Conservation (phyloP, 2,113 vertebrate species). For the Nanorana parkeri region DNA sequence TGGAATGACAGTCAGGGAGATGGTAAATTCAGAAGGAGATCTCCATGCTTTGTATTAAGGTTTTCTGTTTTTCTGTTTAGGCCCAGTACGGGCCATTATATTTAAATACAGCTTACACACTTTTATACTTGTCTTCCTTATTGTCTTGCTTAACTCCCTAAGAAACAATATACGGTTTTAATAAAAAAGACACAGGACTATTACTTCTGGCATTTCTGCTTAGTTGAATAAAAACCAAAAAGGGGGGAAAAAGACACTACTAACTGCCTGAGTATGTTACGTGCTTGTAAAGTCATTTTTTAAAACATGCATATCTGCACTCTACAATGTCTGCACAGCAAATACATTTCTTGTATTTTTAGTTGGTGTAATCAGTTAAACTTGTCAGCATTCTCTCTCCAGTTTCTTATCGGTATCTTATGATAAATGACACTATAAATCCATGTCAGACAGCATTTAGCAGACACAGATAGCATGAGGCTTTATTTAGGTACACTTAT, state of each 20-base stretch:
- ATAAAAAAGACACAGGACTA: constrained; percentile 26
- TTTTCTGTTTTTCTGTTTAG: too few relatives aligned
- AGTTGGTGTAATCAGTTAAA: constrained; percentile 68
- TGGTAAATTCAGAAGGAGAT: too few relatives aligned
- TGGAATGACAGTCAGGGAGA: too few relatives aligned
- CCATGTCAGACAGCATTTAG: constrained; percentile 63
- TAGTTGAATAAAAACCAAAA: constrained; percentile 2
- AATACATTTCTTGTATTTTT: constrained; percentile 68
- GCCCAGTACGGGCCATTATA: not conserved
- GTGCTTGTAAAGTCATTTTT: constrained; percentile 60
- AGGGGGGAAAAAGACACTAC: not conserved
- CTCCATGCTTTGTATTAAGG: too few relatives aligned
- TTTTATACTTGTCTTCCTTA: not conserved
- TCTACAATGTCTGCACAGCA: constrained; percentile 51
- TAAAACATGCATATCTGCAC: constrained; percentile 49
- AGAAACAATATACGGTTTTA: constrained; percentile 26
- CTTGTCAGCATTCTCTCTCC: constrained; percentile 63
- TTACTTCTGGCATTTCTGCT: constrained; percentile 25
- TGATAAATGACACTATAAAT: constrained; percentile 67
- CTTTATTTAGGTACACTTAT: constrained; percentile 60
- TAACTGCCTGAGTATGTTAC: constrained; percentile 32
- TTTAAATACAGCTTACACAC: constrained; percentile 5
- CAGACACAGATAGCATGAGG: constrained; percentile 61
- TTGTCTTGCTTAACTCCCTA: constrained; percentile 19
- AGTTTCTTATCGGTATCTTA: constrained; percentile 66